Evolutionary conservation across 2,888 invertebrate species (phyloP).

Genomic region (Lochmaea capreae): DNA sequence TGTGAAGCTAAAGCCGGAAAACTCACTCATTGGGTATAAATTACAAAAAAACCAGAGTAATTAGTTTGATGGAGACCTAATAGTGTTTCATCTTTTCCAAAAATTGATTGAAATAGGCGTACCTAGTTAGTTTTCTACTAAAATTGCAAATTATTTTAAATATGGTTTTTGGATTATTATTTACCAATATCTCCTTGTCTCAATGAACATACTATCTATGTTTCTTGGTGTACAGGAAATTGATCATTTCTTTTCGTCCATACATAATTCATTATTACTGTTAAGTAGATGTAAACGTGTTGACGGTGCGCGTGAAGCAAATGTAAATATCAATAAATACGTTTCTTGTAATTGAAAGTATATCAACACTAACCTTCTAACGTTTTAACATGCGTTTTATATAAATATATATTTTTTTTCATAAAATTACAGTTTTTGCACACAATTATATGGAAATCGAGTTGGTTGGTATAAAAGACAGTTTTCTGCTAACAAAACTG

Average conservation of each 20-base stretch:
- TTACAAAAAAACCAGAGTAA: too few species aligned
- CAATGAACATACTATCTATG: constrained; percentile 9
- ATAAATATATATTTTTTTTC: constrained; percentile 7
- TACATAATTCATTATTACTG: constrained; percentile 33
- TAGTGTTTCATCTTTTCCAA: too few species aligned
- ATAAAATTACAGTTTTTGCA: background rate
- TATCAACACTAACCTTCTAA: constrained; percentile 34
- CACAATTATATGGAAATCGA: background rate
- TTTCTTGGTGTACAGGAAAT: constrained; percentile 12
- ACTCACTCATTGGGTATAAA: too few species aligned
- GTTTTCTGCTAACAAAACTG: background rate
- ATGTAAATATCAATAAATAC: constrained; percentile 19
- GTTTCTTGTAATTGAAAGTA: constrained; percentile 32
- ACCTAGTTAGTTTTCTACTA: too few species aligned
- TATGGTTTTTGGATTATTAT: background rate
- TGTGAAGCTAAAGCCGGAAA: too few species aligned
- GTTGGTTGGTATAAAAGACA: background rate
- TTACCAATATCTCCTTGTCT: constrained; percentile 1
- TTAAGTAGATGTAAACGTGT: constrained; percentile 34
- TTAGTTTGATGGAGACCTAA: too few species aligned
- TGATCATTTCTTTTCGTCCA: constrained; percentile 16
- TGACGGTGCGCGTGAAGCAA: constrained; percentile 27
- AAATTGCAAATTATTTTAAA: too few species aligned
- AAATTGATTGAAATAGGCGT: too few species aligned
- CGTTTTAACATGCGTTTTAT: background rate